These are phyloP conservation scores for Anoura caudifer DNA, from an alignment of 2,113 vertebrate species.

Conservation along the genomic window DNA sequence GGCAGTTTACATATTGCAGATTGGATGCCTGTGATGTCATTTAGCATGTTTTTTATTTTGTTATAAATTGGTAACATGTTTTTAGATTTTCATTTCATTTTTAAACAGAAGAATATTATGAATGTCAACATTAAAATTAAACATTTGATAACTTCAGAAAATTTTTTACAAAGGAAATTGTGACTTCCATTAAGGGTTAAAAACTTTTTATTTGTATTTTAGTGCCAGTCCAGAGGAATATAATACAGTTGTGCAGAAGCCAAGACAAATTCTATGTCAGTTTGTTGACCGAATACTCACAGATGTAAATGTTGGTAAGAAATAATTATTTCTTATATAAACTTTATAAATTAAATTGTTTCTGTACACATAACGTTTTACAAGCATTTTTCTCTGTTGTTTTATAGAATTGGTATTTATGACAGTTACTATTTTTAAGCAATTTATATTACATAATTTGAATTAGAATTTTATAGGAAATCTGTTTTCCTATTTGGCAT, in stretches of 20 bases:
- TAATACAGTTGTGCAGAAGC: slow-evolving; percentile 91
- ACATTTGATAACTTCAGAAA: not conserved
- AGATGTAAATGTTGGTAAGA: slow-evolving; percentile 95
- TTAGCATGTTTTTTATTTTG: not conserved
- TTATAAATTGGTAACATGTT: not conserved
- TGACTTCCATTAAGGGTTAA: slow-evolving; percentile 3
- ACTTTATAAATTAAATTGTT: slow-evolving; percentile 3
- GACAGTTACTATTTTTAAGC: slow-evolving; percentile 4
- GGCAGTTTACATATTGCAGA: not conserved
- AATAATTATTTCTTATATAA: slow-evolving; percentile 20
- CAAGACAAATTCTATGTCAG: slow-evolving; percentile 96
- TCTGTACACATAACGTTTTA: not conserved
- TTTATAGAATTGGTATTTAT: slow-evolving; percentile 26
- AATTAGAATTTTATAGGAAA: slow-evolving; percentile 24
- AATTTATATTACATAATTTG: not conserved
- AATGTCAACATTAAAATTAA: slow-evolving; percentile 6
- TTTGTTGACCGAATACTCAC: slow-evolving; percentile 97
- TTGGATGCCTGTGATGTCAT: not conserved
- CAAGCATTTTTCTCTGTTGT: not conserved
- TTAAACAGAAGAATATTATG: not conserved
- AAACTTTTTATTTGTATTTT: slow-evolving; percentile 64
- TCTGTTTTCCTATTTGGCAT: slow-evolving; percentile 2
- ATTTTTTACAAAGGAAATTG: slow-evolving; percentile 1
- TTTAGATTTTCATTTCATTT: slow-evolving; percentile 15
- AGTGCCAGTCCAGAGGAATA: slow-evolving; percentile 91